These are phyloP conservation scores for Antrozous pallidus DNA, from an alignment of 2,797 vertebrate species.

Conservation along the genomic window DNA sequence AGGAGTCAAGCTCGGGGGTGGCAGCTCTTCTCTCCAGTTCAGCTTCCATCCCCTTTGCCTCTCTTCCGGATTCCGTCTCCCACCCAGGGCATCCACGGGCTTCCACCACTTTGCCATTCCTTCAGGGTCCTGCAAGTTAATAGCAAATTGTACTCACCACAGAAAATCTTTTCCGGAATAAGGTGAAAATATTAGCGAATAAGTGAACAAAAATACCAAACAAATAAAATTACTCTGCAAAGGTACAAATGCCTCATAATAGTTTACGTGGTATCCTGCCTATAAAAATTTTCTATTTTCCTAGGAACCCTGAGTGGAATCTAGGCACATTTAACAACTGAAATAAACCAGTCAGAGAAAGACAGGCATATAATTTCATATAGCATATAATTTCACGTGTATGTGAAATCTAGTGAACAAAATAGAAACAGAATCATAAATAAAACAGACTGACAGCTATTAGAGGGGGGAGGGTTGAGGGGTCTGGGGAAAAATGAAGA, in stretches of 20 bases:
- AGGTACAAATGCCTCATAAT: neutral
- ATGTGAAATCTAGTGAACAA: neutral
- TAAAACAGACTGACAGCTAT: neutral
- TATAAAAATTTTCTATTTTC: neutral
- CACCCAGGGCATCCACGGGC: neutral
- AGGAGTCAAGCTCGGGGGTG: rapidly evolving
- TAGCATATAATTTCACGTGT: neutral
- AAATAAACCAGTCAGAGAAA: neutral
- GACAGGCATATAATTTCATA: neutral
- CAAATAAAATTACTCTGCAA: neutral
- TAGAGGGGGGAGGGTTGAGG: neutral
- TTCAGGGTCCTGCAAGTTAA: neutral
- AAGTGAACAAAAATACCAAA: neutral
- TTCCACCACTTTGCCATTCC: neutral
- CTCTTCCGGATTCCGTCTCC: neutral
- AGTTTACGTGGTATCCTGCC: neutral
- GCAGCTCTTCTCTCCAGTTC: rapidly evolving
- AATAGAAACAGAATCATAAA: neutral
- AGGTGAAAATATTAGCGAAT: neutral
- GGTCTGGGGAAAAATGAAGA: neutral
- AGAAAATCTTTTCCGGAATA: neutral
- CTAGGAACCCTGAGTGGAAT: neutral
- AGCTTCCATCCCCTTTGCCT: neutral
- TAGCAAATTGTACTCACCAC: neutral
- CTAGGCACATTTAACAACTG: neutral